Evolutionary conservation across 2,888 invertebrate species (phyloP), one percentile per base, ranked within the genome.

Genomic region (Scaptomyza reducta): DNA sequence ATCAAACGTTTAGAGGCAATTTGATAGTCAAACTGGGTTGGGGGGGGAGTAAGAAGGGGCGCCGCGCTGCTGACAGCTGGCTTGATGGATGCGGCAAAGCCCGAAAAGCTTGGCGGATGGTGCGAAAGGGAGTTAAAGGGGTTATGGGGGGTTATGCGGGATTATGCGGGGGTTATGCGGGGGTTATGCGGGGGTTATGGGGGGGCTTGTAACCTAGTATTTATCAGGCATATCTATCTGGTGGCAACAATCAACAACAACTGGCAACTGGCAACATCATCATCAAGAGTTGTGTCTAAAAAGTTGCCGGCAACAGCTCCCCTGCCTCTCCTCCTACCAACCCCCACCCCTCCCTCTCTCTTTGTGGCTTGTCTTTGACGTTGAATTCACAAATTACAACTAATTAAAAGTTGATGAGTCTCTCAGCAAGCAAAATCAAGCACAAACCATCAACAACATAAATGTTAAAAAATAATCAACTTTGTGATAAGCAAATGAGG

Each of bases 371-470:
- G 71, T 46, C 66, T 66, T 76, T 84, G 84, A 89, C 85, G 82
- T 88, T 88, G 76, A 89, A 79, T 82, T 77, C 81, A 89, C 89
- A 89, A 89, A 89, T 89, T 89, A 89, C 87, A 88, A 89, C 88
- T 88, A 89, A 89, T 89, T 89, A 89, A 89, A 89, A 87, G 82
- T 89, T 89, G 89, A 89, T 88, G 87, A 87, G 84, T 83, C 84
- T 88, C 10, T n/a, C 10, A 38, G 47, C 18, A 82, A 87, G 87
- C 77, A 85, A 84, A 84, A 84, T 84, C 87, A 87, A 70, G 85
- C 82, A 70, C 68, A 74, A 70, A 35, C 57, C 59, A 22, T 16
- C 7, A 22, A n/a, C 10, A 38, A n/a, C 18, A 35, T 11, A 22
- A 31, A 31, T 10, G 10, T 10, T 1, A 31, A 0, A 35, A 22